Conservation (phyloP, 2,797 vertebrate genomes). For the Myioborus miniatus region DNA sequence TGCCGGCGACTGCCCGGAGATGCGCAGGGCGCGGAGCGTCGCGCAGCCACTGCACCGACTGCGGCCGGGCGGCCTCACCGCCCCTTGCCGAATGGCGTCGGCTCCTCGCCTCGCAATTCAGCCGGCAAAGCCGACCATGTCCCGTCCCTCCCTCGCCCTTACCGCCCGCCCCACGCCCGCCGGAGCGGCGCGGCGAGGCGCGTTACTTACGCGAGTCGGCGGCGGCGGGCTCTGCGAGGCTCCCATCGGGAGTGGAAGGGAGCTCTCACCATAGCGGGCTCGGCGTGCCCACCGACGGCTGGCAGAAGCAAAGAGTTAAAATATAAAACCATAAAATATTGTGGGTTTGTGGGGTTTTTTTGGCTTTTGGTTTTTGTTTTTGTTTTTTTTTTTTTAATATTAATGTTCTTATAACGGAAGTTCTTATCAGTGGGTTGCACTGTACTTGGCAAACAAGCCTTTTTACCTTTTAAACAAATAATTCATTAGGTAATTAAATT, state of each 20-base stretch:
- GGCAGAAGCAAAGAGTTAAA: slow-evolving; percentile 58
- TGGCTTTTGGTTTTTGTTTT: background rate
- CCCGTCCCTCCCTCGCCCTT: too few species aligned
- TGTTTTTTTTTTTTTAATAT: slow-evolving; percentile 20
- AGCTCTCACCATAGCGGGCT: fast-evolving
- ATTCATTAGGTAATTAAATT: slow-evolving; percentile 86
- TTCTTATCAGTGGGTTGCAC: slow-evolving; percentile 79
- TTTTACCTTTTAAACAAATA: slow-evolving; percentile 84
- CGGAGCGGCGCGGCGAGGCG: background rate
- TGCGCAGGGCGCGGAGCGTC: background rate
- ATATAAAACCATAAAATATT: background rate
- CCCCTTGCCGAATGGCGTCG: background rate
- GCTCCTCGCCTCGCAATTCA: background rate
- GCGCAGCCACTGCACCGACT: background rate
- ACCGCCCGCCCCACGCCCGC: too few species aligned
- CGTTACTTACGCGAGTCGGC: background rate
- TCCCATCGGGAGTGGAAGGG: background rate
- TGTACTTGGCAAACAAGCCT: slow-evolving; percentile 77
- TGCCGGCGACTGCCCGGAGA: background rate
- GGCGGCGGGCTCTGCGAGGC: too few species aligned
- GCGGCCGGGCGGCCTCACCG: background rate
- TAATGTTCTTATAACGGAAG: slow-evolving; percentile 58
- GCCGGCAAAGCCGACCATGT: background rate
- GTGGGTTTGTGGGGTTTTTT: background rate
- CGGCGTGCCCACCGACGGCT: background rate